Percentiles rank a stretch among this genome's conserved stretches.
Conservation (phyloP, 2,797 vertebrate genomes). For the Pangasius mekongensis region DNA sequence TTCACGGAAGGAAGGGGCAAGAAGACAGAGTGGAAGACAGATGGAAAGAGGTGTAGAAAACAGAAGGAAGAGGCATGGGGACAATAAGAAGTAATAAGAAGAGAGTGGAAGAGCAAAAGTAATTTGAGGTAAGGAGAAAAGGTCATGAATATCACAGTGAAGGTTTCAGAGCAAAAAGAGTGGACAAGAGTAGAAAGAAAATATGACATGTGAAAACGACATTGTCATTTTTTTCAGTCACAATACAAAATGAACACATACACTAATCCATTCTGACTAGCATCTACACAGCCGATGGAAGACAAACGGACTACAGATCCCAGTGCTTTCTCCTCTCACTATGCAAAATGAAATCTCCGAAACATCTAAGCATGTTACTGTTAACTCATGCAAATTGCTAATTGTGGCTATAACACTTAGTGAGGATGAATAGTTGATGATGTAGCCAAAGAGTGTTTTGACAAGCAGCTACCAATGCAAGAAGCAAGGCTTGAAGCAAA, state of each 20-base stretch:
- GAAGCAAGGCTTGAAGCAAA: slow-evolving; percentile 7
- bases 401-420: slow-evolving; percentile 1
- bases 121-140: slow-evolving; percentile 20
- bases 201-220: not conserved
- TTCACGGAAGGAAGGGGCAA: slow-evolving; percentile 59
- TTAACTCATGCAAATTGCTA: slow-evolving; percentile 50
- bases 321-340: slow-evolving; percentile 14
- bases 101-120: not conserved
- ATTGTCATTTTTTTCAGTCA: slow-evolving; percentile 20
- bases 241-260: slow-evolving; percentile 33
- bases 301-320: slow-evolving; percentile 32
- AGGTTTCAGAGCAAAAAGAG: slow-evolving; percentile 16
- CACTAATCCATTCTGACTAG: slow-evolving; percentile 20
- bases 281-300: slow-evolving; percentile 46
- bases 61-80: not conserved
- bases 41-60: not conserved
- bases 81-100: not conserved
- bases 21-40: not conserved
- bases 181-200: slow-evolving; percentile 4
- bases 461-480: slow-evolving; percentile 31
- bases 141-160: slow-evolving; percentile 34
- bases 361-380: not conserved
- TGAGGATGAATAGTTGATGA: slow-evolving; percentile 23
- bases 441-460: slow-evolving; percentile 19
- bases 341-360: not conserved